Percentiles rank a stretch among this genome's conserved stretches.
These are phyloP conservation scores for Carcina quercana DNA, from an alignment of 2,888 invertebrate species.

Conservation along the genomic window DNA sequence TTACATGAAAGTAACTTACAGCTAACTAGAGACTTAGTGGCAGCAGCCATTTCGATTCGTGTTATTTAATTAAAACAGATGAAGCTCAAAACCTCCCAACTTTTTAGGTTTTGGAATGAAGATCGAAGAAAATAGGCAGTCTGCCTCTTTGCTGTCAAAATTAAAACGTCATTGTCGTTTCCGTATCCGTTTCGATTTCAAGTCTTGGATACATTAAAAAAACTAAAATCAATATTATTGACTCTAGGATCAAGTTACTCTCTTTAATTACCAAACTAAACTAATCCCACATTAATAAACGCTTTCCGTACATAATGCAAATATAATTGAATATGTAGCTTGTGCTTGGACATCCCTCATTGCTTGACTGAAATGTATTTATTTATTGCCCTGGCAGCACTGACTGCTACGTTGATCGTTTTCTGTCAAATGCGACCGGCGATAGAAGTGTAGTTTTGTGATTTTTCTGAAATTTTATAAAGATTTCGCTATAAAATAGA, in stretches of 20 bases:
- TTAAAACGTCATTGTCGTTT: slow-evolving; percentile 10
- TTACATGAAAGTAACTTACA: slow-evolving; percentile 49
- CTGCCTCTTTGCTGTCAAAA: slow-evolving; percentile 19
- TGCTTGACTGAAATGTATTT: no score
- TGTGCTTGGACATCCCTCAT: no score
- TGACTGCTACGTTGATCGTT: slow-evolving; percentile 49
- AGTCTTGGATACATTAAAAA: no score
- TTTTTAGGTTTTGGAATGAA: slow-evolving; percentile 38
- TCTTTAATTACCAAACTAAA: no score
- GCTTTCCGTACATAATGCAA: no score
- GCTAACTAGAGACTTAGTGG: slow-evolving; percentile 50
- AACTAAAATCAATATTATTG: no score
- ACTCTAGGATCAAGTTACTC: no score
- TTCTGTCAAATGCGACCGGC: slow-evolving; percentile 42
- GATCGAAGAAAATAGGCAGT: slow-evolving; percentile 17
- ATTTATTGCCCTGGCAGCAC: slow-evolving; percentile 22
- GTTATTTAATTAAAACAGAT: slow-evolving; percentile 40
- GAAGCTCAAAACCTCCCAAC: slow-evolving; percentile 25
- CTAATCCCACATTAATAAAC: no score
- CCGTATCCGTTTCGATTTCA: no score
- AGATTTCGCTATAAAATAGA: slow-evolving; percentile 12
- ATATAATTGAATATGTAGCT: no score
- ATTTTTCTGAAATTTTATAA: slow-evolving; percentile 17
- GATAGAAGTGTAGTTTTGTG: slow-evolving; percentile 9
- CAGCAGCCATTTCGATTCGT: slow-evolving; percentile 52